Evolutionary conservation across 2,888 invertebrate species (phyloP).

Genomic region (Thyatira batis): DNA sequence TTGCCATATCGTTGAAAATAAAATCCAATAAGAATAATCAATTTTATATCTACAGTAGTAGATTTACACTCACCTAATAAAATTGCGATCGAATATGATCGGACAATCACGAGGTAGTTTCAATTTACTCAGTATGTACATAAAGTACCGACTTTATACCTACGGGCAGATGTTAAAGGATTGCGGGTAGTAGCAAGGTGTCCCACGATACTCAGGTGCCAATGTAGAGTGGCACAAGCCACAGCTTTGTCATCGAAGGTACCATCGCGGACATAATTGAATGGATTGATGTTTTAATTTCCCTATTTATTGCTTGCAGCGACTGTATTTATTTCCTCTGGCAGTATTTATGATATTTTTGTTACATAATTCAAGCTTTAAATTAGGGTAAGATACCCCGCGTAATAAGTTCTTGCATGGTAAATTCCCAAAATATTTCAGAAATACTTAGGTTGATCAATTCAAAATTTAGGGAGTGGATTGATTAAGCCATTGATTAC

Average conservation of each 20-base stretch:
- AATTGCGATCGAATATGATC: conserved; percentile 1
- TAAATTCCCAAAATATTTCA: too few relatives aligned
- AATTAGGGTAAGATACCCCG: too few relatives aligned
- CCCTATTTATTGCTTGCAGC: background rate
- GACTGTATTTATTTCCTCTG: too few relatives aligned
- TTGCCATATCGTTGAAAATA: background rate
- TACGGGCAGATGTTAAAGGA: conserved; percentile 69
- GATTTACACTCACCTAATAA: conserved; percentile 4
- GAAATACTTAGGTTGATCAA: too few relatives aligned
- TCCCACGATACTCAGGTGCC: conserved; percentile 64
- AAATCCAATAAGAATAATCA: conserved; percentile 2
- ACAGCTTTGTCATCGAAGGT: conserved; percentile 58
- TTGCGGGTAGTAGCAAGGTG: conserved; percentile 70
- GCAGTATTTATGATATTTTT: too few relatives aligned
- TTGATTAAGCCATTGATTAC: too few relatives aligned
- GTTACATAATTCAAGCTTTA: too few relatives aligned
- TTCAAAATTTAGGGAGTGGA: too few relatives aligned
- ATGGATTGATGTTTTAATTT: background rate
- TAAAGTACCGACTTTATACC: conserved; percentile 12
- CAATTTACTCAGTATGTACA: conserved; percentile 3
- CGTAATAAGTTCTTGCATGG: too few relatives aligned
- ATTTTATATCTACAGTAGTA: conserved; percentile 5
- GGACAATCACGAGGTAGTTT: background rate
- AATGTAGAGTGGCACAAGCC: conserved; percentile 67
- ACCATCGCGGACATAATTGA: conserved; percentile 33